These are phyloP conservation scores for Sycophaga agraensis DNA, from an alignment of 1,140 invertebrate genomes.

Conservation along the genomic window DNA sequence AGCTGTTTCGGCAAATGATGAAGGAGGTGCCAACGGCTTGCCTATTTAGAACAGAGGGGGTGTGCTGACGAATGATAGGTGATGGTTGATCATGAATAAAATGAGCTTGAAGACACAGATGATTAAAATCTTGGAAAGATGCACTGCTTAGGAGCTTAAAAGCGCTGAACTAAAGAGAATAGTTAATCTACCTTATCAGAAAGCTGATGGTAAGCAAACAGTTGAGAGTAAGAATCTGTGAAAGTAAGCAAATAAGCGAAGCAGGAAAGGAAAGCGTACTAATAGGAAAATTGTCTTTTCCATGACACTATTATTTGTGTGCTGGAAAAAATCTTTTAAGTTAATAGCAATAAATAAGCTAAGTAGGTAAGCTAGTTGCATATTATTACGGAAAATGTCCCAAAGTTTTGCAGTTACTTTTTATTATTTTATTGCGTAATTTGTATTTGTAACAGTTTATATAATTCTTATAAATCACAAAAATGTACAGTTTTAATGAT, in stretches of 20 bases:
- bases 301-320: conserved; percentile 42
- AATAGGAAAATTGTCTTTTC: conserved; percentile 42
- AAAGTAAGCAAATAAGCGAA: conserved; percentile 35
- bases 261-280: conserved; percentile 33
- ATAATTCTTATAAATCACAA: conserved; percentile 18
- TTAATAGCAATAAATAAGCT: conserved; percentile 34
- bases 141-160: no score
- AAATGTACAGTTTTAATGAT: conserved; percentile 22
- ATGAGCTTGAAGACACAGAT: background rate
- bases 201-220: conserved; percentile 28
- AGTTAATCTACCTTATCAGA: conserved; percentile 31
- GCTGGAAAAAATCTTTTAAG: conserved; percentile 46
- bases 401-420: conserved; percentile 16
- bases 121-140: conserved; percentile 2
- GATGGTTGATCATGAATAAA: conserved; percentile 18
- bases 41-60: conserved; percentile 30
- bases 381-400: conserved; percentile 26
- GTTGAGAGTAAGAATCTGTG: conserved; percentile 34
- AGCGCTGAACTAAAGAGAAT: background rate
- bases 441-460: conserved; percentile 18
- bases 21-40: conserved; percentile 21
- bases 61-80: conserved; percentile 55
- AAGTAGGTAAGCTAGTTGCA: background rate
- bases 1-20: conserved; percentile 28
- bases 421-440: conserved; percentile 12